These are phyloP conservation scores for Drosophila bunnanda DNA, from an alignment of 2,888 invertebrate genomes.

Conservation along the genomic window DNA sequence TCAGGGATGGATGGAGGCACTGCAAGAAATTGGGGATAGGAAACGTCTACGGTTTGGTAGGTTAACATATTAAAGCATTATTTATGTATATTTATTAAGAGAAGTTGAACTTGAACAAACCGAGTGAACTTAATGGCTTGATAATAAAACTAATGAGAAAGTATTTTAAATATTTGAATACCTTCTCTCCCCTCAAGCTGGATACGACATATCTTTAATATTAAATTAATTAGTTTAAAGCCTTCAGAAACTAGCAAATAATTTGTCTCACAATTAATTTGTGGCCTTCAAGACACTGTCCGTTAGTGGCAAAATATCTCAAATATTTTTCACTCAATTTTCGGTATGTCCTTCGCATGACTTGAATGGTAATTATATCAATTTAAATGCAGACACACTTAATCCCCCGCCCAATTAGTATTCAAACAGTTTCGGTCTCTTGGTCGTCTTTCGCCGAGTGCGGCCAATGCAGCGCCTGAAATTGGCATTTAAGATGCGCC, in stretches of 20 bases:
- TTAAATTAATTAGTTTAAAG: too few relatives aligned
- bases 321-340: not conserved
- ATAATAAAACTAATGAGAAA: too few relatives aligned
- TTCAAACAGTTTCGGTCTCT: conserved; percentile 24
- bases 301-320: not conserved
- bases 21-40: conserved; percentile 2
- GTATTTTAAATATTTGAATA: too few relatives aligned
- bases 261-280: not conserved
- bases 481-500: conserved; percentile 67
- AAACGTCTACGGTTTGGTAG: not conserved
- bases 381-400: conserved; percentile 23
- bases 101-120: too few relatives aligned
- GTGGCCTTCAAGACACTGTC: not conserved
- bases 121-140: too few relatives aligned
- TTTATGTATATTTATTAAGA: too few relatives aligned
- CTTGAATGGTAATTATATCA: conserved; percentile 28
- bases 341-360: conserved; percentile 1
- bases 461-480: conserved; percentile 62
- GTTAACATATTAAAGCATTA: too few relatives aligned
- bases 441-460: conserved; percentile 26
- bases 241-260: not conserved
- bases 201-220: too few relatives aligned
- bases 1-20: conserved; percentile 25
- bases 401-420: conserved; percentile 34
- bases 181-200: too few relatives aligned